phyloP scores from a whole-genome alignment of 2,113 vertebrate genomes.

The Phylloscopus trochiloides region DNA sequence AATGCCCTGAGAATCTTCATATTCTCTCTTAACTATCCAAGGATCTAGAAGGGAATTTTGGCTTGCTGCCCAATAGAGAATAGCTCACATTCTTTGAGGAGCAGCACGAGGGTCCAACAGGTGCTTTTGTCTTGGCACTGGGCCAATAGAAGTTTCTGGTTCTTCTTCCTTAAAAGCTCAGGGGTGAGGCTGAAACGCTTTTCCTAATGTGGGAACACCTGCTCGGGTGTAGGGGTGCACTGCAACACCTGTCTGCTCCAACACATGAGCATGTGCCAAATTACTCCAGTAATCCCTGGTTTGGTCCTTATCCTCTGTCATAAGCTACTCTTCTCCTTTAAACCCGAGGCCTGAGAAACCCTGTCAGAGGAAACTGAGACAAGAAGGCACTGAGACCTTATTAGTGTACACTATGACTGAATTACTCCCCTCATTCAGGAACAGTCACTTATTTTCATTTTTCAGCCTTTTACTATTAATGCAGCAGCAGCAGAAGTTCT shows the following conservation, averaged over 20 bases:
- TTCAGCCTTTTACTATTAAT: background rate
- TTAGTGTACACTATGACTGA: background rate
- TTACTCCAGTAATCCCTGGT: background rate
- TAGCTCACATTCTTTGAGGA: background rate
- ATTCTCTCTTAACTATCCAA: background rate
- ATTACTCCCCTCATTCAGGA: background rate
- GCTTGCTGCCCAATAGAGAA: background rate
- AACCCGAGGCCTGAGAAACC: background rate
- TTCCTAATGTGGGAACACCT: background rate
- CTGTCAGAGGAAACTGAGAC: background rate
- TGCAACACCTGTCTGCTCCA: background rate
- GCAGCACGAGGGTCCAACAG: background rate
- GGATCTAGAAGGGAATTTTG: background rate
- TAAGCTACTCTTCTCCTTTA: background rate
- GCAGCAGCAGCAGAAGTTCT: background rate
- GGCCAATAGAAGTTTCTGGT: background rate
- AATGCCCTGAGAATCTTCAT: background rate
- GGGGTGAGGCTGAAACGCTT: background rate
- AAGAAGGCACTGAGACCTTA: background rate
- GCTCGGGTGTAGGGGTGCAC: background rate
- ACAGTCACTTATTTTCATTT: background rate
- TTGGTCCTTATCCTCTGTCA: background rate
- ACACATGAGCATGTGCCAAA: accelerated
- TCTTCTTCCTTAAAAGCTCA: background rate
- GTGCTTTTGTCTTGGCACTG: background rate